phyloP scores from a whole-genome alignment of 2,797 vertebrate species.

The Heterohyrax brucei region DNA sequence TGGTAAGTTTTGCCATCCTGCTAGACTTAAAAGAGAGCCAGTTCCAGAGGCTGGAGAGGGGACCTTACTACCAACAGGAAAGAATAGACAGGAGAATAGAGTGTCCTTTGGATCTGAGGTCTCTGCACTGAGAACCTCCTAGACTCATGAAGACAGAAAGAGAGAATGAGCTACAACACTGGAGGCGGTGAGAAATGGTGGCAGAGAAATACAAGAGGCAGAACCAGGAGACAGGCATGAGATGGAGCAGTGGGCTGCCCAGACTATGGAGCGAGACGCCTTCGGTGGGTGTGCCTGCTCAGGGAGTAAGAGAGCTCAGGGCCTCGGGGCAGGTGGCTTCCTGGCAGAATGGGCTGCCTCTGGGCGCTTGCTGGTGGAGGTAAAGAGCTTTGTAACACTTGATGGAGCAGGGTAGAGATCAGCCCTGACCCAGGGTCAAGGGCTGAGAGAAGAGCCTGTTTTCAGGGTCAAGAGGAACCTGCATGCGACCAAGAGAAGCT shows the following conservation, averaged over 20 bases:
- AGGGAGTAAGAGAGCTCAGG: too few relatives aligned
- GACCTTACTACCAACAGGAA: not conserved
- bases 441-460: not conserved
- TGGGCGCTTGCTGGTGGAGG: not conserved
- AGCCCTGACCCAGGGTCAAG: not conserved
- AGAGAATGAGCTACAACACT: too few relatives aligned
- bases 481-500: too few relatives aligned
- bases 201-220: not conserved
- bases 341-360: not conserved
- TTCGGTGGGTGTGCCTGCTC: too few relatives aligned
- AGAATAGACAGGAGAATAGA: not conserved
- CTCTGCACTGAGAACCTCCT: not conserved
- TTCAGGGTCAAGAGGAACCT: not conserved
- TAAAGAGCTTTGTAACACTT: not conserved
- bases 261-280: too few relatives aligned
- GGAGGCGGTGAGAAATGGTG: not conserved
- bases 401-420: not conserved
- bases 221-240: not conserved
- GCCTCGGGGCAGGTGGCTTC: too few relatives aligned
- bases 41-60: not conserved
- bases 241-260: too few relatives aligned
- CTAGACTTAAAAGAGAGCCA: not conserved
- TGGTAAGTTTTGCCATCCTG: not conserved
- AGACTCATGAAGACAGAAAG: not conserved
- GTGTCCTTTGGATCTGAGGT: not conserved